Evolutionary conservation across 2,797 vertebrate species (phyloP), one percentile per base, ranked within the genome.

Genomic region (Parauchenoglanis punctatus): DNA sequence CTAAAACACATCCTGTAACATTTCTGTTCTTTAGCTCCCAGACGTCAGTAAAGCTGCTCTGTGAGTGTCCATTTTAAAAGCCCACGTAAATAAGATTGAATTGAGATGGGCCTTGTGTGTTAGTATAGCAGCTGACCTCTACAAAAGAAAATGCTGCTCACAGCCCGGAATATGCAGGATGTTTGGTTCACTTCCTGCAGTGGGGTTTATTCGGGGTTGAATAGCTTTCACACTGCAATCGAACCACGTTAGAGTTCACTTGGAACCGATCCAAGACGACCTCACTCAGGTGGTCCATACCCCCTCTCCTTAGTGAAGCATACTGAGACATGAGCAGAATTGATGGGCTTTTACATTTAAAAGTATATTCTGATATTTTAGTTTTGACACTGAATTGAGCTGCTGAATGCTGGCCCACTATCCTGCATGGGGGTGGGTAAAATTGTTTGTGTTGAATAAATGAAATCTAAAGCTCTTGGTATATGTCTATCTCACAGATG

Each of bases 401-500:
- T 28, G 46, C 25, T 77, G n/a, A 28, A 20, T 28, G 49, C 1
- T 77, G 46, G 25, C 49, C 35, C 73, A 75, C 25, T 17, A n/a
- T 52, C 73, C n/a, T n/a, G 12, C 5, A 35, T 46, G 70, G 31
- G 17, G 18, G 31, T 0, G 72, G 4, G 8, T 75, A 54, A 54
- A 80, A 28, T 7, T 52, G 73, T 76, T 78, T 31, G 31, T 46
- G 58, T n/a, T 25, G 6, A 61, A 61, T 82, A 8, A 31, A 54
- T 54, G 2, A 28, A 31, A 35, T 31, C 17, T 68, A 54, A 40
- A 83, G 18, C 46, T 58, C 2, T 78, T 49, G 20, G 25, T 4
- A 8, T 67, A 59, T n/a, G 18, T 75, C 59, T 85, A 6, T 77
- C 23, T 18, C 84, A 61, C 86, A 99, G 97, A 97, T 65, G 97